Base-by-base conservation (phyloP, 2,797 vertebrate species). In the Arremon aurantiirostris region DNA sequence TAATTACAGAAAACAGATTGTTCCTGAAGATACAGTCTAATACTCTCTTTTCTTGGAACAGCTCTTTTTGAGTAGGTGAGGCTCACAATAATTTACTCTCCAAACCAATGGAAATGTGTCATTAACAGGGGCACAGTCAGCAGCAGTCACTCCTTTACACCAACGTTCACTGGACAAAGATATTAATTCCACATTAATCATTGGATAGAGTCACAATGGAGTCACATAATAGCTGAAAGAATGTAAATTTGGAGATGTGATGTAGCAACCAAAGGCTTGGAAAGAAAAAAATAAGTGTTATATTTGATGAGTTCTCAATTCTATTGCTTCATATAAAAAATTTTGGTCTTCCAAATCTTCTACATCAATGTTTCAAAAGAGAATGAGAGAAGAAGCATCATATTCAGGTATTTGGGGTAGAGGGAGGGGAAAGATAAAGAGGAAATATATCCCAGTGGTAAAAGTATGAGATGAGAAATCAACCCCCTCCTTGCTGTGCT, bases 1-100 rank as follows among this genome's bases (percentile, higher is more conserved):
- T 95, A 96, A 96, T 95, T 96, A 82, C 94, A 92, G 82, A 97
- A 96, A 95, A 76, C 92, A 93, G 94, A 95, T 94, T 96, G 94
- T 96, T 95, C 89, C 82, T 94, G 59, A 91, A 94, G 88, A 92
- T 76, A 83, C 55, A 90, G 56, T 14, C 66, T 92, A 73, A 55
- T 42, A 41, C 35, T 94, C 90, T 89, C 89, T 94, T 96, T 95
- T 84, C 86, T 65, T 80, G 73, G 79, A 92, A 84, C 86, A 79
- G 70, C 78, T 86, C 77, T 47, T 84, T 90, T 87, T 82, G 63
- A 73, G 91, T 81, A 96, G 92, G 90, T 94, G 82, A 97, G 75
- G 49, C 53, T 77, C 42, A 86, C 30, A 70, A 64, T 26, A 24
- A 47, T 80, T 86, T 84, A 13, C 19, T 94, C 61, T 84, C 77